Conservation (phyloP, 2,797 vertebrate species). For the Micromesistius poutassou region DNA sequence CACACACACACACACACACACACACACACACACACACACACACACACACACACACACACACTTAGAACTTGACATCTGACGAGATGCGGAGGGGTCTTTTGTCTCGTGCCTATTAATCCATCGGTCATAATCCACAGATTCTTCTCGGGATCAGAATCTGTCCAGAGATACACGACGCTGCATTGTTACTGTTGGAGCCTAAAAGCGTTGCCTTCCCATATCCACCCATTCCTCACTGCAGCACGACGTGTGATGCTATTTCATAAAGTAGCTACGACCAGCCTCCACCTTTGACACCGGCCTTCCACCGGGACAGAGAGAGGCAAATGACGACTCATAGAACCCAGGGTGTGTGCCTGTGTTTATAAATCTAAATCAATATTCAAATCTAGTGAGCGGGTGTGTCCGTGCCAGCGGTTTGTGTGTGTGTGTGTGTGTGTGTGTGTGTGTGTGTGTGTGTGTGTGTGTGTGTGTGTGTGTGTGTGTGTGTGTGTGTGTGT, state of each 20-base stretch:
- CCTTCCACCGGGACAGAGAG: slow-evolving; percentile 37
- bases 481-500: slow-evolving; percentile 30
- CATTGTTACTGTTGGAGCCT: slow-evolving; percentile 25
- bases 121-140: slow-evolving; percentile 13
- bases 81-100: slow-evolving; percentile 16
- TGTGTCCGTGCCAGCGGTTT: slow-evolving; percentile 59
- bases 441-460: slow-evolving; percentile 15
- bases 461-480: slow-evolving; percentile 70
- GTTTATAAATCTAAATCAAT: slow-evolving; percentile 97
- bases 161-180: slow-evolving; percentile 46
- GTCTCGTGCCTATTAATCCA: slow-evolving; percentile 49
- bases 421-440: slow-evolving; percentile 15
- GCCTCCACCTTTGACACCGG: slow-evolving; percentile 63
- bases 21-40: slow-evolving; percentile 1
- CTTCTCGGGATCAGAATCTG: slow-evolving; percentile 51
- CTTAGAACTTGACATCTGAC: slow-evolving; percentile 32
- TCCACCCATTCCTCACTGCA: not conserved
- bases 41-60: slow-evolving; percentile 14
- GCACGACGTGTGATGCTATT: slow-evolving; percentile 22
- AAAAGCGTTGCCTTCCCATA: not conserved
- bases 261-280: slow-evolving; percentile 17
- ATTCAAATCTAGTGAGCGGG: slow-evolving; percentile 90
- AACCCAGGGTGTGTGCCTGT: slow-evolving; percentile 85
- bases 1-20: not conserved
- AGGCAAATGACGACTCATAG: slow-evolving; percentile 73